phyloP scores from a whole-genome alignment of 2,113 vertebrate genomes.

The Toxotes chatareus region DNA sequence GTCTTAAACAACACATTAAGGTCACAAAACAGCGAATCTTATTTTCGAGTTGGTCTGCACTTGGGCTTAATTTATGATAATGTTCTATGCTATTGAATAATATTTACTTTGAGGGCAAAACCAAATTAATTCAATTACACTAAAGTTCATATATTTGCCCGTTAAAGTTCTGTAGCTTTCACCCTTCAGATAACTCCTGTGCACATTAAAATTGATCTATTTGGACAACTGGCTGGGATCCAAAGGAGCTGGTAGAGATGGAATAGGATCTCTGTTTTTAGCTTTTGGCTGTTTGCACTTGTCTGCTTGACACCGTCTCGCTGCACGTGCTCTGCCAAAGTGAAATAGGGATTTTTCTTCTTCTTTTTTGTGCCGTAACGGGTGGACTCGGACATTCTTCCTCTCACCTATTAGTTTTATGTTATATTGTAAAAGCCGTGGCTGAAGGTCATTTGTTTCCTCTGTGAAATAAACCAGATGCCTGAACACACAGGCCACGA shows the following conservation, averaged over 20 bases:
- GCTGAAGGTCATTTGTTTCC: neutral
- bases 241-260: slow-evolving; percentile 46
- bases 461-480: neutral
- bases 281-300: slow-evolving; percentile 44
- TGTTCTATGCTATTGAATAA: slow-evolving; percentile 47
- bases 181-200: slow-evolving; percentile 58
- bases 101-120: slow-evolving; percentile 64
- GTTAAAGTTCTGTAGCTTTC: slow-evolving; percentile 48
- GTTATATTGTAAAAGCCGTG: neutral
- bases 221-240: slow-evolving; percentile 52
- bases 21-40: slow-evolving; percentile 41
- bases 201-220: slow-evolving; percentile 57
- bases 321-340: neutral
- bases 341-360: neutral
- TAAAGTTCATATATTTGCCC: slow-evolving; percentile 50
- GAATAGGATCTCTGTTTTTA: slow-evolving; percentile 32
- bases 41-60: slow-evolving; percentile 14
- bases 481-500: neutral
- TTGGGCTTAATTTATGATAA: slow-evolving; percentile 65
- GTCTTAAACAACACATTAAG: slow-evolving; percentile 48
- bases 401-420: neutral
- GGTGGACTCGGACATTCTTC: neutral
- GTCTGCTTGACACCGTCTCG: slow-evolving; percentile 29
- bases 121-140: slow-evolving; percentile 52
- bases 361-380: neutral